phyloP scores from a whole-genome alignment of 1,140 invertebrate species.

The Leucophenga varia region DNA sequence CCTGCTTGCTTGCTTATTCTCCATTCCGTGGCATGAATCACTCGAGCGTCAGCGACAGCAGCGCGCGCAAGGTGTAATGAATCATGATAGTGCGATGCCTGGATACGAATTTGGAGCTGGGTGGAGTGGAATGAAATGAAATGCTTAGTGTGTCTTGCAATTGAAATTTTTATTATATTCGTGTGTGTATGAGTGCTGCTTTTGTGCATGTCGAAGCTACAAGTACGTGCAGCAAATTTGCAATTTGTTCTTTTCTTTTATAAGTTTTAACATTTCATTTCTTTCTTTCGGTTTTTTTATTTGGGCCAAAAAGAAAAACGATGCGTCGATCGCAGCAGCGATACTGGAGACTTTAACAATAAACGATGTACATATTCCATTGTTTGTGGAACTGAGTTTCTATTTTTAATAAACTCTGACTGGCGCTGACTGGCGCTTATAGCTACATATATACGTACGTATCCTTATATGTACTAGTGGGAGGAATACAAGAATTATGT shows the following conservation, averaged over 20 bases:
- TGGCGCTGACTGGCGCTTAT: too few species aligned
- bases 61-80: slow-evolving; percentile 31
- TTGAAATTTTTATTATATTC: background rate
- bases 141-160: slow-evolving; percentile 15
- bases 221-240: slow-evolving; percentile 38
- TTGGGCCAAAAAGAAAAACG: too few species aligned
- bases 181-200: slow-evolving; percentile 4
- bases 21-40: slow-evolving; percentile 26
- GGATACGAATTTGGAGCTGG: background rate
- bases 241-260: slow-evolving; percentile 27
- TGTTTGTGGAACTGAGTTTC: too few species aligned
- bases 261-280: slow-evolving; percentile 12
- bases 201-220: too few species aligned
- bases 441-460: too few species aligned
- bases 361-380: too few species aligned
- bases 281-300: slow-evolving; percentile 11
- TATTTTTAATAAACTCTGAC: too few species aligned
- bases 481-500: too few species aligned
- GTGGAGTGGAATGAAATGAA: background rate
- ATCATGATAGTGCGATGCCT: slow-evolving; percentile 19
- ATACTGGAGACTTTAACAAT: too few species aligned
- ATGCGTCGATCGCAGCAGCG: too few species aligned
- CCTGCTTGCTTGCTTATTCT: background rate
- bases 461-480: too few species aligned
- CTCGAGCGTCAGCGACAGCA: slow-evolving; percentile 27